Evolutionary conservation across 30 jellyfish, hydroid and myxozoan genomes (phyloP).

Genomic region (Mastigias papua): DNA sequence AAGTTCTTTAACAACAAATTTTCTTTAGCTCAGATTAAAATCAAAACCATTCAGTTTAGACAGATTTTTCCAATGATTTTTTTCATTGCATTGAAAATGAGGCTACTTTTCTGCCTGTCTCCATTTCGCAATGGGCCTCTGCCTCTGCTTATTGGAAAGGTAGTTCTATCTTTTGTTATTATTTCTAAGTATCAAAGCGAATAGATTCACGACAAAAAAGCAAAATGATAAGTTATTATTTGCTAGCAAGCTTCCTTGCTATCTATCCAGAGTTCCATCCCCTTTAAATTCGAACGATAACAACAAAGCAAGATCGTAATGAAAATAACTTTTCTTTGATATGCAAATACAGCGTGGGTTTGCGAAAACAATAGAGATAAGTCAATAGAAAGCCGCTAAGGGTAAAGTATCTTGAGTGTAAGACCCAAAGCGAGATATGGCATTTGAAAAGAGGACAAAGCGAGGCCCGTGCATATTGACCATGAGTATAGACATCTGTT

Average conservation of each 20-base stretch:
- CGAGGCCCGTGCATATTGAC: conserved; percentile 24
- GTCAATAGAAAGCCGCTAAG: conserved; percentile 45
- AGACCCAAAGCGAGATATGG: conserved; percentile 50
- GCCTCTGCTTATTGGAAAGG: too few relatives aligned
- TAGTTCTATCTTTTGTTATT: not conserved
- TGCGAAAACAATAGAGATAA: conserved; percentile 3
- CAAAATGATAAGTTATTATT: not conserved
- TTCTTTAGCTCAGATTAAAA: too few relatives aligned
- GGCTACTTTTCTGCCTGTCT: too few relatives aligned
- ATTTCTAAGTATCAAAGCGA: not conserved
- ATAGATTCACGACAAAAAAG: not conserved
- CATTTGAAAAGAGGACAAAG: conserved; percentile 46
- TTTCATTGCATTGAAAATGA: too few relatives aligned
- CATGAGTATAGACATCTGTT: conserved; percentile 40
- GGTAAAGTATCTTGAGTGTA: conserved; percentile 44
- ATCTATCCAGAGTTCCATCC: conserved; percentile 1
- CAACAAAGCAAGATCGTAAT: not conserved
- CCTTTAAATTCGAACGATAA: not conserved
- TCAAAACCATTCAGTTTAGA: too few relatives aligned
- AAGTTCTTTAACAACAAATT: too few relatives aligned
- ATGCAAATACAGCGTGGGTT: conserved; percentile 69
- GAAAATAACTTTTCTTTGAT: conserved; percentile 29
- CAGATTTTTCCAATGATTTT: too few relatives aligned
- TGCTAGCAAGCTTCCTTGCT: not conserved
- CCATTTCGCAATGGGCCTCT: too few relatives aligned